These are phyloP conservation scores for Machimus atricapillus DNA, from an alignment of 2,888 invertebrate species.

Conservation along the genomic window DNA sequence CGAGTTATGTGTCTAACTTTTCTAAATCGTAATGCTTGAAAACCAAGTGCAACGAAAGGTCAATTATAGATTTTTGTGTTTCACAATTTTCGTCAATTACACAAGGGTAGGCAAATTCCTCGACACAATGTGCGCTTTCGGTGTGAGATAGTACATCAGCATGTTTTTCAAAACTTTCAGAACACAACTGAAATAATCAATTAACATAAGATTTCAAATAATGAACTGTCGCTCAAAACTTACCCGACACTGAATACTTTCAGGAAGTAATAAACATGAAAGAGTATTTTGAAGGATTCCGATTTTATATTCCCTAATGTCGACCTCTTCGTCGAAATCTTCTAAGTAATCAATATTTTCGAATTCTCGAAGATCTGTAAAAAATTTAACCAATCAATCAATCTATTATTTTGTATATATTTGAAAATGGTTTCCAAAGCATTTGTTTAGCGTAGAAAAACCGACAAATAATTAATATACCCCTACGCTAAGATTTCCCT, in stretches of 20 bases:
- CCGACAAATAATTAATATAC: too few relatives aligned
- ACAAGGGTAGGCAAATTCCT: constrained; percentile 50
- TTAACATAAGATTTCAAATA: neutral
- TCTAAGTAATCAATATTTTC: constrained; percentile 42
- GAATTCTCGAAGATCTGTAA: neutral
- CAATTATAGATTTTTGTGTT: constrained; percentile 47
- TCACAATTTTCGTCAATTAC: constrained; percentile 51
- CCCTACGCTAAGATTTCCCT: too few relatives aligned
- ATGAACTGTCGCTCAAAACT: neutral
- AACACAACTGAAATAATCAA: constrained; percentile 43
- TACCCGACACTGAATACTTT: constrained; percentile 47
- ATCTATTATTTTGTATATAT: too few relatives aligned
- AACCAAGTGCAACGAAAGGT: constrained; percentile 56
- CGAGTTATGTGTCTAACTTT: constrained; percentile 37
- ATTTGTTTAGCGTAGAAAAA: too few relatives aligned
- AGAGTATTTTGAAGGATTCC: constrained; percentile 40
- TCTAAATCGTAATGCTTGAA: constrained; percentile 54
- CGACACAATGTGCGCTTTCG: constrained; percentile 32
- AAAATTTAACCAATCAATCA: neutral
- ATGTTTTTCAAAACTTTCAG: constrained; percentile 44
- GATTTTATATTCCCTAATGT: constrained; percentile 40
- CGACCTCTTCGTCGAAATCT: constrained; percentile 34
- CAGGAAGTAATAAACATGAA: constrained; percentile 43
- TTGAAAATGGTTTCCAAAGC: too few relatives aligned
- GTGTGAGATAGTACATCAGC: constrained; percentile 44